Base-by-base conservation (phyloP, 2,888 invertebrate species). In the Heliothis peltigera region DNA sequence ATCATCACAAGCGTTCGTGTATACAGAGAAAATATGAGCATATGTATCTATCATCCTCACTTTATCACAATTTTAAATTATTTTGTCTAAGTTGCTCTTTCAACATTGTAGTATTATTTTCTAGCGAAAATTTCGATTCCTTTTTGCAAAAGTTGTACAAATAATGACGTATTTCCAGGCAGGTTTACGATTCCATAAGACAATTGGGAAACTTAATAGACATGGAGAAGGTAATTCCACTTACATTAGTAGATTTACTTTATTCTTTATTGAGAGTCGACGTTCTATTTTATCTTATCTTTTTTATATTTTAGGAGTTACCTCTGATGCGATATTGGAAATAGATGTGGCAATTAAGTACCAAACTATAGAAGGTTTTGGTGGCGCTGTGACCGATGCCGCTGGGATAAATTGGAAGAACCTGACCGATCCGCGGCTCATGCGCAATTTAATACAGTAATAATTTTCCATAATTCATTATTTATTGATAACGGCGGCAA, bases 361-460 rank as follows among this genome's bases (percentile, higher is more conserved):
- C 79, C 98, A 98, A 88, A 94, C 85, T 4, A 96, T 98, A 8
- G 79, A 96, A 25, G 98, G 98, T 0, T 98, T 97, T 86, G 98
- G 98, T 0, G 98, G 97, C 2, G 97, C 98, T 0, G 97, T 98
- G 75, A 98, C 98, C 0, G 97, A 96, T 67, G 84, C 96, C 0
- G 95, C 95, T 0, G 97, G 96, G 1, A 96, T 97, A 21, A 97
- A 97, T 84, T 96, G 97, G 70, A 90, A 88, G 47, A 94, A 87
- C 5, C 88, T 98, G 18, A 92, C 95, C 0, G 70, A 84, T 10
- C 77, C 75, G n/a, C 53, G 75, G 61, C 75, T 96, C 82, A 85
- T 95, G 2, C 84, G 70, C n/a, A 15, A 64, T 21, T 66, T 88
- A 8, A 70, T 84, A 2, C 63, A 79, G 81, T 85, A 76, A 64